Evolutionary conservation across 2,888 invertebrate species (phyloP), one percentile per base, ranked within the genome.

Genomic region (Amiota minor): DNA sequence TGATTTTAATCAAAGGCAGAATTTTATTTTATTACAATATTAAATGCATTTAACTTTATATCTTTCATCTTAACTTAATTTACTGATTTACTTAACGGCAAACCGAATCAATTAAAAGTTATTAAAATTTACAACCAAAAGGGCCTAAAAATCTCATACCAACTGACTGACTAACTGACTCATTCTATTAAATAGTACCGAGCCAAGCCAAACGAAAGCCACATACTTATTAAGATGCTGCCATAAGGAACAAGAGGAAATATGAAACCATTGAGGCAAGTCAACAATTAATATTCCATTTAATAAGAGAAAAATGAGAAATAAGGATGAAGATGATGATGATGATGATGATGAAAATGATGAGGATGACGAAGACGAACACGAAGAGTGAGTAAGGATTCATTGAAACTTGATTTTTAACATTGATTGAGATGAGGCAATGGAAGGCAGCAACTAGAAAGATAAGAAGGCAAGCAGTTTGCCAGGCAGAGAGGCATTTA

Each of bases 71-170:
- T 47, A 47, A 65, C 20, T 65, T 18, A 50, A 68, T 49, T 53
- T 50, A 53, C 23, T 65, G 12, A 65, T 47, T 46, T 46, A 65
- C 16, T 65, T 47, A 47, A 10, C 47, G 12, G 53, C 53, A 53
- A 50, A 68, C 67, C 50, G 53, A 68, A 68, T 68, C 67, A 68
- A 68, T 68, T 68, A 68, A 53, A 68, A 67, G 65, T 67, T 49
- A 67, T 67, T 67, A 23, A 68, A 68, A 50, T 68, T 68, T 68
- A 4, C 50, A 20, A n/a, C 67, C 65, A 67, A 20, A 9, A 68
- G 16, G n/a, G 50, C 6, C 35, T 8, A 6, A 18, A 18, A 18
- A 59, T 14, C 59, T 16, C 49, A 50, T 35, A 23, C 67, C n/a
- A 10, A 16, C 23, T 47, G 50, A 50, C 23, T 10, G 14, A 68